A percentile compares a stretch with the other conserved stretches of the same genome.
These are phyloP conservation scores for Zaprionus gabonicus DNA, from an alignment of 1,140 invertebrate genomes.

Conservation along the genomic window DNA sequence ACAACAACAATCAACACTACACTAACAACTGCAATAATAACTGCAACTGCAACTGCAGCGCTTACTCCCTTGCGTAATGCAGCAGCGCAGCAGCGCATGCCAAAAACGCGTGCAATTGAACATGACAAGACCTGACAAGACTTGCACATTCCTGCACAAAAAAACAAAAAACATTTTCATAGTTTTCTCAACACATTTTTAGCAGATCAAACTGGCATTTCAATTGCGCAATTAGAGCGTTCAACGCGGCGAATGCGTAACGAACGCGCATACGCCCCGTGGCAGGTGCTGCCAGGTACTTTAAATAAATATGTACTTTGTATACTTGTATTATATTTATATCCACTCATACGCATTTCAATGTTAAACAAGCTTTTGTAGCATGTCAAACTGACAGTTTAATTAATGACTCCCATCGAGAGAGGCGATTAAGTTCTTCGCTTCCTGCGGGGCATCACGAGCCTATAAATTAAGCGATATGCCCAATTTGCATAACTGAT, in stretches of 20 bases:
- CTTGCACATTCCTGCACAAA: conserved; percentile 47
- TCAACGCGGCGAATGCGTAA: conserved; percentile 41
- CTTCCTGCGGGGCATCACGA: conserved; percentile 4
- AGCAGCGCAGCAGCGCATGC: conserved; percentile 17
- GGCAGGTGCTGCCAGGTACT: conserved; percentile 2
- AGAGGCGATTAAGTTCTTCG: conserved; percentile 11
- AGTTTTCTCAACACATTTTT: conserved; percentile 24
- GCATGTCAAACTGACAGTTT: conserved; percentile 15
- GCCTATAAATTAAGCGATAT: conserved; percentile 29
- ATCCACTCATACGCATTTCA: conserved; percentile 26
- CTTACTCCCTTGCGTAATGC: conserved; percentile 25
- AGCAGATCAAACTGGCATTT: conserved; percentile 6
- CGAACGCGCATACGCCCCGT: conserved; percentile 46
- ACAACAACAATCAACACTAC: not conserved
- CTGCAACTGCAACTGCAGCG: not conserved
- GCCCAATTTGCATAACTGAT: conserved; percentile 37
- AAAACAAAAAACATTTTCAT: conserved; percentile 21
- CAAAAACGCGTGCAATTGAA: conserved; percentile 40
- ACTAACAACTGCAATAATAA: conserved; percentile 10
- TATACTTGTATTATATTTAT: not conserved
- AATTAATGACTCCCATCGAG: conserved; percentile 29
- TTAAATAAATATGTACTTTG: too few relatives aligned
- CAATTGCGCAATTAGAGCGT: conserved; percentile 33
- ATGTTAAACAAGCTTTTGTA: conserved; percentile 28
- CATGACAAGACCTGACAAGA: conserved; percentile 29